Conservation (phyloP, 2,113 vertebrate species). For the Artemisiospiza belli region DNA sequence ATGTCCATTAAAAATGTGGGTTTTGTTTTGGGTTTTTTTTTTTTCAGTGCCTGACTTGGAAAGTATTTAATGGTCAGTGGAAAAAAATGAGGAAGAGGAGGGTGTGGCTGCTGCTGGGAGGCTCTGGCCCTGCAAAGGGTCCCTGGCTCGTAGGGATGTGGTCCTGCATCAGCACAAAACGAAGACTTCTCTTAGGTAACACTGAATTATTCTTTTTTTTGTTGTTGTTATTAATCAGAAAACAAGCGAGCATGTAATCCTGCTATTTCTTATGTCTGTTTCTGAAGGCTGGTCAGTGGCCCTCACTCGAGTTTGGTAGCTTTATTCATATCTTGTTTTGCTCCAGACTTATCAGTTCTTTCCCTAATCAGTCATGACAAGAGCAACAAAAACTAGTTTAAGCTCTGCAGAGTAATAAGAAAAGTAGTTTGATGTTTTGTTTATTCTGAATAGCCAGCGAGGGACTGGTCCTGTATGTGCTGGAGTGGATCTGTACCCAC, state of each 20-base stretch:
- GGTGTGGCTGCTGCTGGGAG: not conserved
- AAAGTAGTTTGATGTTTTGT: not conserved
- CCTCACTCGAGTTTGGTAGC: not conserved
- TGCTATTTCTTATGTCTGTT: not conserved
- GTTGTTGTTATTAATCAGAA: not conserved
- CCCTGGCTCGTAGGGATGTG: not conserved
- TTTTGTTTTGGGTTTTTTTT: not conserved
- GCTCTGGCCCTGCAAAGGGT: not conserved
- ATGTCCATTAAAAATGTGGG: not conserved
- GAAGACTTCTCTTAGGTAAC: conserved; percentile 28
- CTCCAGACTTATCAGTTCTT: not conserved
- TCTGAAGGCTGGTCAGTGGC: not conserved
- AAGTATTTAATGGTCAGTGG: conserved; percentile 5
- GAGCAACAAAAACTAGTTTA: not conserved
- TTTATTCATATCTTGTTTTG: not conserved
- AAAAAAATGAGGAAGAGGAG: conserved; percentile 42
- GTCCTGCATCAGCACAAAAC: rapidly evolving
- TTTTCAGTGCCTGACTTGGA: not conserved
- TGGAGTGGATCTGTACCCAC: not conserved
- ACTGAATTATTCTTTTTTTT: not conserved
- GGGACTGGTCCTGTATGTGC: not conserved
- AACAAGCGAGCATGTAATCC: not conserved
- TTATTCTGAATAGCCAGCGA: not conserved
- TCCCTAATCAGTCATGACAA: not conserved
- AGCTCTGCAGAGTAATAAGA: not conserved